These are phyloP conservation scores for Cheilosia vulpina DNA, from an alignment of 2,888 invertebrate genomes.

Conservation along the genomic window DNA sequence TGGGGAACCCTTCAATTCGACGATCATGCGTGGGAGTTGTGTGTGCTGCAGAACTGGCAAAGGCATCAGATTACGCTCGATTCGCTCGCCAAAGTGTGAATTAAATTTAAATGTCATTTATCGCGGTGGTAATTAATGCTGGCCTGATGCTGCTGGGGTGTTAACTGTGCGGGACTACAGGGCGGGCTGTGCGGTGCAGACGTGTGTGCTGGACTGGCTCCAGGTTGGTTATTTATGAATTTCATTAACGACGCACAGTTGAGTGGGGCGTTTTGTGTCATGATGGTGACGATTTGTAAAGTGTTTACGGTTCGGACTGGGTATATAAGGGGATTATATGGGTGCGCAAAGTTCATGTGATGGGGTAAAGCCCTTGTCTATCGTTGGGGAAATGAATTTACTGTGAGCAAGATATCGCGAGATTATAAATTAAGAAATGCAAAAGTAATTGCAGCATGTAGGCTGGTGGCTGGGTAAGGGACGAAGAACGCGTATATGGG, in stretches of 20 bases:
- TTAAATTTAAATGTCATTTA: conserved; percentile 77
- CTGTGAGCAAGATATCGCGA: conserved; percentile 60
- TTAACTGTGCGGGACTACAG: conserved; percentile 31
- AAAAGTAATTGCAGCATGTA: conserved; percentile 37
- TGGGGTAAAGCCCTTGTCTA: conserved; percentile 43
- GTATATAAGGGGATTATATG: neutral
- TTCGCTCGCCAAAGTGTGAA: conserved; percentile 76
- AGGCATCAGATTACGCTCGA: conserved; percentile 58
- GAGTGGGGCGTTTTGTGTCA: conserved; percentile 74
- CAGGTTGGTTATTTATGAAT: conserved; percentile 72
- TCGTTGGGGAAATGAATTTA: conserved; percentile 62
- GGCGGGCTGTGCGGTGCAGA: conserved; percentile 16
- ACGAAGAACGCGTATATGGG: neutral
- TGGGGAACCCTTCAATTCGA: conserved; percentile 50
- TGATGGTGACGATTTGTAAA: conserved; percentile 72
- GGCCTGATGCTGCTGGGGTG: conserved; percentile 54
- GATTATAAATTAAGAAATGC: conserved; percentile 68
- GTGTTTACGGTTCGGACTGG: conserved; percentile 56
- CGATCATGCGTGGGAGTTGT: conserved; percentile 73
- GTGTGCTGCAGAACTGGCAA: conserved; percentile 47
- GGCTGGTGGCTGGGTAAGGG: conserved; percentile 3
- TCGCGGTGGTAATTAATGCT: conserved; percentile 76
- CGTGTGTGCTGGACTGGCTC: conserved; percentile 42
- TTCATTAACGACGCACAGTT: conserved; percentile 70
- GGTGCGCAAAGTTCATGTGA: conserved; percentile 21